phyloP scores from a whole-genome alignment of 2,888 invertebrate genomes.

The Aporophyla lueneburgensis region DNA sequence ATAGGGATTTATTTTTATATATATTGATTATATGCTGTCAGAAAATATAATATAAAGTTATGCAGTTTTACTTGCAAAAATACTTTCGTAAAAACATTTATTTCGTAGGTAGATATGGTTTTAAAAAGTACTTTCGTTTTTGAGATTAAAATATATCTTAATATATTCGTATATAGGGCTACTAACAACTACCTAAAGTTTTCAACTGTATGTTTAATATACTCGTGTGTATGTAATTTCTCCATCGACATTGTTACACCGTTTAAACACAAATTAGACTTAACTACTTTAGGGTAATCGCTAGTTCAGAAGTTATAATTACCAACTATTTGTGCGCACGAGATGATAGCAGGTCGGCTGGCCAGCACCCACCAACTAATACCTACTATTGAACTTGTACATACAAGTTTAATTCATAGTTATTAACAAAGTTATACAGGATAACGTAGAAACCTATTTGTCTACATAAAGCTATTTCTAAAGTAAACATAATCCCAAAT shows the following conservation, averaged over 20 bases:
- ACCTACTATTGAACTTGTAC: conserved; percentile 14
- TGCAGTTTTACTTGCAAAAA: neutral
- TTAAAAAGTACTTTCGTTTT: neutral
- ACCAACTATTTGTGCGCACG: conserved; percentile 55
- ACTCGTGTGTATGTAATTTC: conserved; percentile 45
- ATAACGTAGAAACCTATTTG: conserved; percentile 1
- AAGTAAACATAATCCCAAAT: conserved; percentile 16
- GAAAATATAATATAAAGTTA: neutral
- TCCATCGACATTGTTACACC: conserved; percentile 52
- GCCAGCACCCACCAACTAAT: conserved; percentile 19
- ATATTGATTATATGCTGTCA: neutral
- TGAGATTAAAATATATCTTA: no score
- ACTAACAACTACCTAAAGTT: conserved; percentile 1
- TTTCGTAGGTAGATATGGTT: conserved; percentile 8
- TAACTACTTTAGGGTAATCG: conserved; percentile 60
- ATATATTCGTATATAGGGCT: neutral
- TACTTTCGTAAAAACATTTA: neutral
- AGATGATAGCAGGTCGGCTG: conserved; percentile 29
- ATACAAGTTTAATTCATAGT: conserved; percentile 29
- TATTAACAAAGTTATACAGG: conserved; percentile 21
- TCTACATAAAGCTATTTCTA: conserved; percentile 7
- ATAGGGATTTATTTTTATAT: no score
- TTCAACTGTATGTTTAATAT: conserved; percentile 22
- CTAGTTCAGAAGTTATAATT: conserved; percentile 63
- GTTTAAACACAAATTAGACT: conserved; percentile 64